Base-by-base conservation (phyloP, 2,888 invertebrate species). In the Flexamia atlantica region DNA sequence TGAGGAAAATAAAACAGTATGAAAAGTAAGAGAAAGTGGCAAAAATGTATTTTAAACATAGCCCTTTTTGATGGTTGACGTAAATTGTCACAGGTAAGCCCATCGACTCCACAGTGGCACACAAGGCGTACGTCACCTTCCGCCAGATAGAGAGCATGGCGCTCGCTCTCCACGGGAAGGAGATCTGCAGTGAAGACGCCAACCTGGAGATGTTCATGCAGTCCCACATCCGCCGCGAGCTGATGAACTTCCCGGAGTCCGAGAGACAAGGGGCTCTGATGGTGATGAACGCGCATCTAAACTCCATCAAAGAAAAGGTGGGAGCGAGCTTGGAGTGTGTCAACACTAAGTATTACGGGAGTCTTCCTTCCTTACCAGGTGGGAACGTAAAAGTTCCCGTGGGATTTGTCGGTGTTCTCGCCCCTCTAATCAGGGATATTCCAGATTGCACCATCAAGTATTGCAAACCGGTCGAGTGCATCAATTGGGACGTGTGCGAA, bases 101-200 rank as follows among this genome's bases (percentile, higher is more conserved):
- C 0, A 92, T 95, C 17, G 94, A 94, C 88, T 90, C 92, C 83
- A 92, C 93, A 1, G 92, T 94, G 57, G 93, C 94, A 53, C 92
- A 93, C 83, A 92, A 93, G 30, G 94, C 94, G 25, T 93, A 93
- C 88, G 94, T 94, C 87, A 92, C 93, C 0, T 95, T 94, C 88
- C 91, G 92, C 83, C 93, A 93, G 89, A 94, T 95, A 88, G 93
- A 94, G 89, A 92, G 93, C 88, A 94, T 95, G 89, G 95, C 95
- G 2, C 91, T 92, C 17, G 92, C 92, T 85, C 90, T 95, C 82
- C 94, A 94, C 88, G 89, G 90, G 4, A 91, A 93, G 88, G 92
- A 93, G n/a, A 36, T 74, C 9, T 93, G 93, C 32, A 93, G 93
- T 72, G 92, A 92, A 87, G 91, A 91, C 85, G 94, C 94, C 10